phyloP scores from a whole-genome alignment of 2,113 vertebrate genomes.

The Hippocampus comes region DNA sequence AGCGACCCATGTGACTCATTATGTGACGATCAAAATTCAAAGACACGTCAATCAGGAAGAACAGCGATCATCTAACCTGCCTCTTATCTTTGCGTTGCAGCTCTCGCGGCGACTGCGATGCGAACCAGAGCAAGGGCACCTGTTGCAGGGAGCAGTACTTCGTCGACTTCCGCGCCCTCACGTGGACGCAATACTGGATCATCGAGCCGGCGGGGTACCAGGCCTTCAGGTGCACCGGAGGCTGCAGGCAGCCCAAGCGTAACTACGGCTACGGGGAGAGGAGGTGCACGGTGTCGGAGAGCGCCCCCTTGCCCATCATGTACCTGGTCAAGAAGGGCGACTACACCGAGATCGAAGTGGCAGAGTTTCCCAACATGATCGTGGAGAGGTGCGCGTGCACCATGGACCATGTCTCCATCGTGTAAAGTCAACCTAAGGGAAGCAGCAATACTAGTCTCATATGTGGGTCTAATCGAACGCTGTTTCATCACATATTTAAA shows the following conservation, averaged over 20 bases:
- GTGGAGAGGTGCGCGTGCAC: conserved; percentile 80
- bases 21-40: not conserved
- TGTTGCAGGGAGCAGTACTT: conserved; percentile 83
- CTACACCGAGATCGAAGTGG: conserved; percentile 85
- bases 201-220: conserved; percentile 81
- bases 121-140: conserved; percentile 46
- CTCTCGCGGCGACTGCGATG: conserved; percentile 78
- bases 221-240: conserved; percentile 76
- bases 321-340: conserved; percentile 86
- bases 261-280: conserved; percentile 72
- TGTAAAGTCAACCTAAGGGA: conserved; percentile 55
- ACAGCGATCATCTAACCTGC: conserved; percentile 7
- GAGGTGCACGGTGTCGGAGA: conserved; percentile 73
- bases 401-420: conserved; percentile 72
- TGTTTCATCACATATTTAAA: conserved; percentile 43
- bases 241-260: conserved; percentile 74
- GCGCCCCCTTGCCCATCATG: conserved; percentile 82
- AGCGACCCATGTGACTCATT: not conserved
- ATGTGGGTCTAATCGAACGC: not conserved
- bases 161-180: conserved; percentile 78
- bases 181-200: conserved; percentile 85
- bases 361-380: conserved; percentile 86
- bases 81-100: conserved; percentile 45
- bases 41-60: not conserved
- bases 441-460: not conserved